Evolutionary conservation across 2,888 invertebrate species (phyloP).

Genomic region (Drosophila parthenogenetica): DNA sequence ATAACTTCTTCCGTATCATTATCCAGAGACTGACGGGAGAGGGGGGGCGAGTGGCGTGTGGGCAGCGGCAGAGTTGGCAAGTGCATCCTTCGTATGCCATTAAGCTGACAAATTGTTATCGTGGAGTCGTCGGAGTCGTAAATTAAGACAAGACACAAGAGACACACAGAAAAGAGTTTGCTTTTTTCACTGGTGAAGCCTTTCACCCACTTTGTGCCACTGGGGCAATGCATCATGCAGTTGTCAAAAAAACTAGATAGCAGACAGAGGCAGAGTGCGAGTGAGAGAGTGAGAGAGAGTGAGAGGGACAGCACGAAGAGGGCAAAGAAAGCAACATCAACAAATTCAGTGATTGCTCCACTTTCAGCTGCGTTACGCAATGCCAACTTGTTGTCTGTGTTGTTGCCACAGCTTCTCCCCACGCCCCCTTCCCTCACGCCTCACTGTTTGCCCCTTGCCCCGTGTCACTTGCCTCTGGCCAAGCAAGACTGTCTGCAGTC

Average conservation of each 20-base stretch:
- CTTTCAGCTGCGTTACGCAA: conserved; percentile 77
- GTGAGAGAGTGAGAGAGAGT: background rate
- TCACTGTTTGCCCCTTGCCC: conserved; percentile 1
- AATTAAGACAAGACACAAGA: conserved; percentile 61
- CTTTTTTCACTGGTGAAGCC: conserved; percentile 44
- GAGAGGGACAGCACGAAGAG: conserved; percentile 2
- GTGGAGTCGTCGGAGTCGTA: conserved; percentile 65
- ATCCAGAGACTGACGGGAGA: conserved; percentile 4
- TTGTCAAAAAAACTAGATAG: conserved; percentile 63
- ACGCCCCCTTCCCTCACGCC: background rate
- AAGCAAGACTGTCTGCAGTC: conserved; percentile 21
- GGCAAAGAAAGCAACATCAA: conserved; percentile 39
- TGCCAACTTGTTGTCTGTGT: conserved; percentile 46
- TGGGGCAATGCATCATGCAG: conserved; percentile 76
- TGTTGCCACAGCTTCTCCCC: conserved; percentile 25
- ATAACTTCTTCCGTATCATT: conserved; percentile 52
- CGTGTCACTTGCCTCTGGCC: conserved; percentile 26
- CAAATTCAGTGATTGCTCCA: conserved; percentile 58
- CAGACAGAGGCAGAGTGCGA: background rate
- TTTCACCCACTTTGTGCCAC: conserved; percentile 76
- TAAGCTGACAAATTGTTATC: conserved; percentile 82
- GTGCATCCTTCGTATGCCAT: conserved; percentile 71
- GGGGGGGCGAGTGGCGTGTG: background rate
- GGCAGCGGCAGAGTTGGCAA: background rate
- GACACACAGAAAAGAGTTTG: background rate